phyloP scores from a whole-genome alignment of 2,797 vertebrate species.

The Centroberyx gerrardi region DNA sequence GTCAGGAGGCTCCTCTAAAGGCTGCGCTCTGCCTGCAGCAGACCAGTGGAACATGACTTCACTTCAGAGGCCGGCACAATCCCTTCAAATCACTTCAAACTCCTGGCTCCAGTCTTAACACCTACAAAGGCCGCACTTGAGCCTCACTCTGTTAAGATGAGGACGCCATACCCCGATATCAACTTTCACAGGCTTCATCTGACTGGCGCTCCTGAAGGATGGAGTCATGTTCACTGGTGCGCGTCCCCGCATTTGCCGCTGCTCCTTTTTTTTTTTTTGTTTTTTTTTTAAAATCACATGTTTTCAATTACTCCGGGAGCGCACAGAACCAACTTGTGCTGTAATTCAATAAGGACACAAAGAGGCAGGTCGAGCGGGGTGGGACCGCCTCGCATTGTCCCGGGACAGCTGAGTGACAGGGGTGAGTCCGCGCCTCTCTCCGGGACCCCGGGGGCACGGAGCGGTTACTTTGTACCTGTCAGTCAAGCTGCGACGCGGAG shows the following conservation, averaged over 20 bases:
- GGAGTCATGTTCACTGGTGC: conserved; percentile 69
- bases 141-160: conserved; percentile 60
- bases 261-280: no score
- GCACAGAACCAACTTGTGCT: conserved; percentile 65
- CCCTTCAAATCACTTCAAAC: conserved; percentile 54
- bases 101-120: conserved; percentile 42
- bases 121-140: conserved; percentile 67
- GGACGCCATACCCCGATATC: conserved; percentile 72
- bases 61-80: conserved; percentile 46
- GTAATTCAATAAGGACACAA: conserved; percentile 83
- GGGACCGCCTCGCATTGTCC: conserved; percentile 71
- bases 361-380: conserved; percentile 56
- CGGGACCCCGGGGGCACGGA: conserved; percentile 56
- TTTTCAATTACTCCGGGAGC: conserved; percentile 79
- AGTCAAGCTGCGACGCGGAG: conserved; percentile 76
- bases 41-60: conserved; percentile 67
- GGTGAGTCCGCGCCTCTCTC: conserved; percentile 55
- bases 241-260: conserved; percentile 44
- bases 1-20: conserved; percentile 49
- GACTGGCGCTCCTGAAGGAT: conserved; percentile 59
- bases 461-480: conserved; percentile 82
- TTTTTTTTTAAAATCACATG: conserved; percentile 67
- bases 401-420: conserved; percentile 80
- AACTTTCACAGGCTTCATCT: conserved; percentile 71
- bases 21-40: conserved; percentile 53